Percentiles rank a stretch among this genome's conserved stretches.
Conservation (phyloP, 2,113 vertebrate species). For the Camelus bactrianus region DNA sequence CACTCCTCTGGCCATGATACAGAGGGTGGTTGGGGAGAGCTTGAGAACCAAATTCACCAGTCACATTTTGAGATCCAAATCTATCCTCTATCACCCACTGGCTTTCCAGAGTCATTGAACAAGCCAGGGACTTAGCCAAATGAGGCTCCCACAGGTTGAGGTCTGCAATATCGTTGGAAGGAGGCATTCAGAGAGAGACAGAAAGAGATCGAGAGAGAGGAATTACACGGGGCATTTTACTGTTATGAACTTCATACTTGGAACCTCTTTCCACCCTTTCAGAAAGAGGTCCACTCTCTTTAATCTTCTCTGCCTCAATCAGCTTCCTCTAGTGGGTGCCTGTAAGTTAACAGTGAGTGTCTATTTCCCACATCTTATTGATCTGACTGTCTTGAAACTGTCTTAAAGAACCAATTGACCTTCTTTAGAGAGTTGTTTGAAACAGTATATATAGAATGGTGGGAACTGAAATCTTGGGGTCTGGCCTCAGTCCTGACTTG, state of each 20-base stretch:
- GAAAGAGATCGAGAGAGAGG: neutral
- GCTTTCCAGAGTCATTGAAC: neutral
- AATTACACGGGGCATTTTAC: neutral
- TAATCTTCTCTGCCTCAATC: neutral
- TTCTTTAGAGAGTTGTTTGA: conserved; percentile 44
- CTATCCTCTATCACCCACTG: neutral
- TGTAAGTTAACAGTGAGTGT: neutral
- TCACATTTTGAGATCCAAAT: neutral
- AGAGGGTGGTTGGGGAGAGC: too few relatives aligned
- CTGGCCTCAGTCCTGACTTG: conserved; percentile 8
- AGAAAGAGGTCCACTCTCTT: neutral
- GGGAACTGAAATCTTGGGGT: neutral
- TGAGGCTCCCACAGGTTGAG: neutral
- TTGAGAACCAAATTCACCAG: neutral
- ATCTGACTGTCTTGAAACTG: neutral
- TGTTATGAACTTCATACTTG: neutral
- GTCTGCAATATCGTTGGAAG: neutral
- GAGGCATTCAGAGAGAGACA: neutral
- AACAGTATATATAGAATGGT: neutral
- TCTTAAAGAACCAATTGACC: neutral
- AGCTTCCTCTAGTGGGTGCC: neutral
- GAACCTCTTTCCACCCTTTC: neutral
- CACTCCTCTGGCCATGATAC: neutral
- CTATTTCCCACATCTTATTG: neutral
- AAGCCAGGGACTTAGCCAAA: neutral